These are phyloP conservation scores for Lithobates pipiens DNA, from an alignment of 2,797 vertebrate genomes.

Conservation along the genomic window DNA sequence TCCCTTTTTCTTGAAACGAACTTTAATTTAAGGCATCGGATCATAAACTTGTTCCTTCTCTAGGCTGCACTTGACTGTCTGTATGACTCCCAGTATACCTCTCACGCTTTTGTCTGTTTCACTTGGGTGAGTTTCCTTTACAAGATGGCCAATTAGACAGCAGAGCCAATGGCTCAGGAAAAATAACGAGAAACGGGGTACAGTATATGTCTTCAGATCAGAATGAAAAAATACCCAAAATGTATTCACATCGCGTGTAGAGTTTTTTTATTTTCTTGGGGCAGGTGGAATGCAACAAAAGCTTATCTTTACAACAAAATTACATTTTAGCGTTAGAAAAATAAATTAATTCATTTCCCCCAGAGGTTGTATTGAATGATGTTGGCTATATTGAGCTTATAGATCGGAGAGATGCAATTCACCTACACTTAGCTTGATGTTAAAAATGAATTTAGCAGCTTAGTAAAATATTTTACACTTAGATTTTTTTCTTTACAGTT, in stretches of 20 bases:
- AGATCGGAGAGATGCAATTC: background rate
- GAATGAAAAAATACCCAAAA: background rate
- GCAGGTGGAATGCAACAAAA: background rate
- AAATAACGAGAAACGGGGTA: background rate
- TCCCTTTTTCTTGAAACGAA: conserved; percentile 10
- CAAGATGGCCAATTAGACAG: conserved; percentile 32
- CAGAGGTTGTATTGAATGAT: too few relatives aligned
- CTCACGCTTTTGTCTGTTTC: conserved; percentile 26
- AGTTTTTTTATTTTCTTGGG: background rate
- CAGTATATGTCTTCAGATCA: background rate
- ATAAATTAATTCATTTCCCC: too few relatives aligned
- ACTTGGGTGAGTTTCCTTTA: conserved; percentile 14
- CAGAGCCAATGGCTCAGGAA: background rate
- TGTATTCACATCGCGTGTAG: background rate
- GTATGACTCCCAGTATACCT: conserved; percentile 27
- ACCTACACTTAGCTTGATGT: background rate
- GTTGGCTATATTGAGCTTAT: background rate
- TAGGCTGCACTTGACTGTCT: background rate
- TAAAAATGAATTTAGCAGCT: too few relatives aligned
- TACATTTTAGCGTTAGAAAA: background rate
- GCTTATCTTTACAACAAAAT: background rate
- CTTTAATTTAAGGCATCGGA: background rate
- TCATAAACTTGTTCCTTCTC: conserved; percentile 16
- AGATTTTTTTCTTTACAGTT: too few relatives aligned
- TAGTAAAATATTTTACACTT: too few relatives aligned